Evolutionary conservation across 2,888 invertebrate species (phyloP), one percentile per base, ranked within the genome.

Genomic region (Stenoptilia bipunctidactyla): DNA sequence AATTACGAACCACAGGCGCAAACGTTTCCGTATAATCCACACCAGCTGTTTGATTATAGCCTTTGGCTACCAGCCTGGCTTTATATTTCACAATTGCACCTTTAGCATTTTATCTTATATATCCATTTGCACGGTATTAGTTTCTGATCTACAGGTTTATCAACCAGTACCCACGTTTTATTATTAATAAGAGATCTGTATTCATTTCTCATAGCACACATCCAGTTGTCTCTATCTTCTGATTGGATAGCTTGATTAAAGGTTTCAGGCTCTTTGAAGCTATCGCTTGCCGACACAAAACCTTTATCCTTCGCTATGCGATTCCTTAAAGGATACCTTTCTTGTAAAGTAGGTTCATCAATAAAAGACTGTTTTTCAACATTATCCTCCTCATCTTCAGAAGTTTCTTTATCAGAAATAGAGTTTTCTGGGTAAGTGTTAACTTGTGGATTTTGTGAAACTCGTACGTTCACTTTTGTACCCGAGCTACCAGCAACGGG

Each of bases 71-170:
- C n/a, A n/a, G n/a, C n/a, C n/a, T n/a, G n/a, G n/a, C n/a, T n/a
- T n/a, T n/a, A n/a, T n/a, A n/a, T n/a, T 34, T 43, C 10, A 38
- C 12, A 2, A 38, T 15, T 20, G 25, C 34, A 6, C 38, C 38
- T 1, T 40, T 8, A 3, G 36, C 15, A 38, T 40, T 38, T 43
- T 4, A 27, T 5, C 33, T 38, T 43, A 27, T 25, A 43, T 6
- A 43, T 15, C 43, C 43, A 43, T 36, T 40, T 43, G 15, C 37
- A 39, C 13, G 33, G 15, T 15, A 42, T 13, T 2, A 35, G 6
- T 20, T 13, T 33, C 12, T 33, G 30, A 9, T 15, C 5, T n/a
- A n/a, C n/a, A 13, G 33, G 15, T 38, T 34, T 38, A 1, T 30
- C 33, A 10, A 33, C 38, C 12, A 38, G 3, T 34, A 4, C 15